Evolutionary conservation across 1,140 invertebrate genomes (phyloP).

Genomic region (Pomacea maculata): DNA sequence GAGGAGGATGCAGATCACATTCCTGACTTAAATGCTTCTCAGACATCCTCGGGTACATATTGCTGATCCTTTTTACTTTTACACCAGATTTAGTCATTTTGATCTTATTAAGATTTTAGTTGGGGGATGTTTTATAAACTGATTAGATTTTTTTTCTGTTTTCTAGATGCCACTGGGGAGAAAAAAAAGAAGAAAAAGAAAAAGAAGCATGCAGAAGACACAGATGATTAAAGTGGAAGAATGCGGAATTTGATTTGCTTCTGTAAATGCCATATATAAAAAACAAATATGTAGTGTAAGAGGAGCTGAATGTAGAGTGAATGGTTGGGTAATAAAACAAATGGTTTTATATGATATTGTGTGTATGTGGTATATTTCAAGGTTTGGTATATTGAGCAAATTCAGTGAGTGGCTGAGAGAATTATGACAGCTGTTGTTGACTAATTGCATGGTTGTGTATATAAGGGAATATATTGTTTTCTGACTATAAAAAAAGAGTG

Average conservation of each 20-base stretch:
- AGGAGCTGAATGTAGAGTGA: background rate
- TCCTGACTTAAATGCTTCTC: background rate
- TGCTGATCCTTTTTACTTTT: background rate
- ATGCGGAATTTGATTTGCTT: too few relatives aligned
- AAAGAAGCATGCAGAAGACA: slow-evolving; percentile 39
- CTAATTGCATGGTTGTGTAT: too few relatives aligned
- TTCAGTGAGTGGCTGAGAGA: too few relatives aligned
- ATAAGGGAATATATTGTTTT: too few relatives aligned
- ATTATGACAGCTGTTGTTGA: too few relatives aligned
- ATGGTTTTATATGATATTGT: too few relatives aligned
- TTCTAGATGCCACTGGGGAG: slow-evolving; percentile 25
- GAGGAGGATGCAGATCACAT: background rate
- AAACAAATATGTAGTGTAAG: background rate
- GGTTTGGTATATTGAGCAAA: too few relatives aligned
- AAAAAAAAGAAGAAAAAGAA: slow-evolving; percentile 54
- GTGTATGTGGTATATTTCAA: too few relatives aligned
- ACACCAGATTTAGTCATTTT: background rate
- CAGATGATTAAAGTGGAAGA: slow-evolving; percentile 17
- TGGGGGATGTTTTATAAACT: background rate
- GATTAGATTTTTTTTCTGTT: slow-evolving; percentile 10
- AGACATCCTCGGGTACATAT: background rate
- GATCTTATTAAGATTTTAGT: background rate
- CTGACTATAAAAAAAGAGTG: too few relatives aligned
- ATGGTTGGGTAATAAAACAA: background rate
- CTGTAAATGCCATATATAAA: background rate